These are phyloP conservation scores for Rostratula benghalensis DNA, from an alignment of 2,113 vertebrate genomes.

Conservation along the genomic window DNA sequence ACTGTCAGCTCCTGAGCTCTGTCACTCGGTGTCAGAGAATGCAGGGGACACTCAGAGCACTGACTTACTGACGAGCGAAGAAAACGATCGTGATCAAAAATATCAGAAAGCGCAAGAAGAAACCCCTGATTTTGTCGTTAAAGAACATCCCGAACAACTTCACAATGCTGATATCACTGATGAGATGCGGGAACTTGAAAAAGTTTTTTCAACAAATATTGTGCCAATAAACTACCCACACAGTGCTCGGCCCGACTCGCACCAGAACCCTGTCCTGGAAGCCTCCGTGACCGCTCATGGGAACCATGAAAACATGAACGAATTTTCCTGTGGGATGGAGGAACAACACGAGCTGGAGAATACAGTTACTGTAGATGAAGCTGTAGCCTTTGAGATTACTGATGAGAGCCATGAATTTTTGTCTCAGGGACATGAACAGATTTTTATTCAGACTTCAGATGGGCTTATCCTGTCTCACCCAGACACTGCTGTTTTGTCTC, in stretches of 20 bases:
- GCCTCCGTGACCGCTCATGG: not conserved
- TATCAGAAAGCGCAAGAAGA: not conserved
- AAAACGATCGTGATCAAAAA: not conserved
- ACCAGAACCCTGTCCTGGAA: not conserved
- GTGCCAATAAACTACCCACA: not conserved
- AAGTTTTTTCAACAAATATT: slow-evolving; percentile 31
- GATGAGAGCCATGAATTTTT: slow-evolving; percentile 60
- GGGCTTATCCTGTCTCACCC: slow-evolving; percentile 77
- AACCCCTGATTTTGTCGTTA: not conserved
- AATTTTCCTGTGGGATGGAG: not conserved
- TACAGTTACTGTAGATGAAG: slow-evolving; percentile 5
- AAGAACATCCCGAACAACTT: slow-evolving; percentile 11
- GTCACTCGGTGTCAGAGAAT: not conserved
- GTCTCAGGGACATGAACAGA: slow-evolving; percentile 70
- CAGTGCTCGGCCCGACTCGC: not conserved
- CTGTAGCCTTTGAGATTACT: slow-evolving; percentile 69
- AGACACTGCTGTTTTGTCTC: slow-evolving; percentile 67
- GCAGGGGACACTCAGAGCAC: not conserved
- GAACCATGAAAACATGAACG: not conserved
- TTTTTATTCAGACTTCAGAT: slow-evolving; percentile 81
- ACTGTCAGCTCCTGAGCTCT: not conserved
- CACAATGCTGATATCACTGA: slow-evolving; percentile 4
- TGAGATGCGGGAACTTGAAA: slow-evolving; percentile 65
- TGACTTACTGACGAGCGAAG: not conserved
- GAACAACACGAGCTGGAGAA: not conserved